Percentiles rank a stretch among this genome's conserved stretches.
These are phyloP conservation scores for Salvelinus alpinus DNA, from an alignment of 2,113 vertebrate genomes.

Conservation along the genomic window DNA sequence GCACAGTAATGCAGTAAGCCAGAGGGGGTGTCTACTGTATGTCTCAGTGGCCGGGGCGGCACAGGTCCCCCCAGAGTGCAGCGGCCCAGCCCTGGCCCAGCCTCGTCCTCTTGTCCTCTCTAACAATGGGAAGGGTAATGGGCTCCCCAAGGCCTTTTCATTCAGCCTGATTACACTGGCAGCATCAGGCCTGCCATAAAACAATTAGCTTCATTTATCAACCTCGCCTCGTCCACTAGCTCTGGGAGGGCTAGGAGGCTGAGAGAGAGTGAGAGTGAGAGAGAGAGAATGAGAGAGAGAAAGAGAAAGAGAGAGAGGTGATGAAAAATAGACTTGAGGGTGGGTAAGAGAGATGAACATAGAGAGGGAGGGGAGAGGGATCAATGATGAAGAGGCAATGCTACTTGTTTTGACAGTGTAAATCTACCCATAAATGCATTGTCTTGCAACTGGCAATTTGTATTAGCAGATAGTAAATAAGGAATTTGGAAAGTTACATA, in stretches of 20 bases:
- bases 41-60: slow-evolving; percentile 45
- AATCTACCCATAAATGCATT: not conserved
- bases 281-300: slow-evolving; percentile 11
- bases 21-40: slow-evolving; percentile 45
- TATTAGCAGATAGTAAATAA: not conserved
- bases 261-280: slow-evolving; percentile 18
- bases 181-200: slow-evolving; percentile 74
- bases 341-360: not conserved
- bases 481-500: too few relatives aligned
- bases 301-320: not conserved
- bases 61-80: slow-evolving; percentile 57
- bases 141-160: slow-evolving; percentile 76
- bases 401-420: not conserved
- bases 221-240: slow-evolving; percentile 65
- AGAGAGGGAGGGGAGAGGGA: not conserved
- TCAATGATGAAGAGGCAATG: not conserved
- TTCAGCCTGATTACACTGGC: slow-evolving; percentile 75
- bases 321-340: not conserved
- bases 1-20: slow-evolving; percentile 28
- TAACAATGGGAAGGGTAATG: slow-evolving; percentile 81
- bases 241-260: slow-evolving; percentile 28
- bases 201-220: slow-evolving; percentile 84
- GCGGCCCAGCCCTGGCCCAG: slow-evolving; percentile 54
- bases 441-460: not conserved
- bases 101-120: slow-evolving; percentile 72